Base-by-base conservation (phyloP, 2,888 invertebrate genomes). In the Platynereis dumerilii region DNA sequence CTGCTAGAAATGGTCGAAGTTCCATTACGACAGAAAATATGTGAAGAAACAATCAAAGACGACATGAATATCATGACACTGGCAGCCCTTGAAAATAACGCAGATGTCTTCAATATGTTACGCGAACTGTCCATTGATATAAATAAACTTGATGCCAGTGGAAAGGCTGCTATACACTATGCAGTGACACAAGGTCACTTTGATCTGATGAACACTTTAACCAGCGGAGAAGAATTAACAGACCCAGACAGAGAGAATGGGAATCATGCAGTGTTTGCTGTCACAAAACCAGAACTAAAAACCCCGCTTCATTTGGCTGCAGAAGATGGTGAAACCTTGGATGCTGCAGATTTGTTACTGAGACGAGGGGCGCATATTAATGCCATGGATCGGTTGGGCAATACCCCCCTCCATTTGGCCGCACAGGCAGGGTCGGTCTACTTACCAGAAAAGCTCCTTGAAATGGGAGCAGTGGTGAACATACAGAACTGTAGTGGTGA, bases 81-180 rank as follows among this genome's bases (percentile, higher is more conserved):
- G 3, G 48, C 48, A 22, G 48, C 48, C 48, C 3, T 10, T n/a
- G 22, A 20, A 22, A n/a, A n/a, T 5, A n/a, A 12, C 7, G 7
- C 7, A 20, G 48, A 48, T 22, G 22, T 22, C 17, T 5, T 48
- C 3, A 48, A n/a, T 10, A 48, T 48, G 20, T 48, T 48, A 12
- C 3, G 22, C 17, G 48, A n/a, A 3, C 7, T 22, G 20, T n/a
- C 20, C 48, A 48, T 48, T 7, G 22, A 20, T 7, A 29, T 64
- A 17, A 28, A 57, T 22, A 39, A 42, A 17, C 53, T 27, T 15
- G 64, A 64, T 56, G 48, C 52, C 7, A 52, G 58, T 17, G 64
- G 58, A 7, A 42, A 58, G 15, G 58, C 44, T 34, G 58, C 64
- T 2, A 64, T 64, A 44, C 57, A 53, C 26, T 45, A 55, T 48